Evolutionary conservation across 2,113 vertebrate species (phyloP), one percentile per base, ranked within the genome.

Genomic region (Miniopterus natalensis): DNA sequence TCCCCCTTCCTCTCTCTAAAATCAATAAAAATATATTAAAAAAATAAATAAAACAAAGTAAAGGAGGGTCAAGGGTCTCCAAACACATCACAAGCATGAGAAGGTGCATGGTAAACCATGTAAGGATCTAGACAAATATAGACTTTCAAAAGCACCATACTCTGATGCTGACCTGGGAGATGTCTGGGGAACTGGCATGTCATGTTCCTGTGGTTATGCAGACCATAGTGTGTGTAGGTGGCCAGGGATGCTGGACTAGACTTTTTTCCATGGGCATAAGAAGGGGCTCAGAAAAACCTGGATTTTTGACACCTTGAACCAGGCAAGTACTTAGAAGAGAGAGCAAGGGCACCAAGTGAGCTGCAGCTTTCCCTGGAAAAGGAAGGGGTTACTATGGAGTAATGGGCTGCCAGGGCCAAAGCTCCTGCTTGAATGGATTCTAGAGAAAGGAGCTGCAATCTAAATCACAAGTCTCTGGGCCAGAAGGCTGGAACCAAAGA

Each of bases 401-500:
- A n/a, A 86, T 29, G 53, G 36, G n/a, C 78, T 93, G 31, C 51
- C 86, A 91, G 36, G 65, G 51, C 78, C 91, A 90, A 77, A 90
- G 68, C 77, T 91, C 73, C 42, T 51, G 36, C 59, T 95, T 1
- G 9, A 96, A 84, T 78, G 27, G 84, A 90, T 84, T 96, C 84
- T 92, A 57, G 79, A 95, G 81, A 89, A 86, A 68, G 78, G 74
- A 95, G 9, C 42, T 95, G 59, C 87, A 96, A 92, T 61, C 80
- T 73, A 75, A 95, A 90, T 84, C 74, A 96, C 90, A 96, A 75
- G 75, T 80, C 53, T 86, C 61, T 73, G 84, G 51, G 63, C 83
- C 84, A 95, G 75, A 96, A 94, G 94, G 81, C 74, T 79, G 83
- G 63, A 23, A 20, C 27, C 78, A 71, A 88, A 88, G 63, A 89